phyloP scores from a whole-genome alignment of 2,113 vertebrate species.

The Halcyon malimbica region DNA sequence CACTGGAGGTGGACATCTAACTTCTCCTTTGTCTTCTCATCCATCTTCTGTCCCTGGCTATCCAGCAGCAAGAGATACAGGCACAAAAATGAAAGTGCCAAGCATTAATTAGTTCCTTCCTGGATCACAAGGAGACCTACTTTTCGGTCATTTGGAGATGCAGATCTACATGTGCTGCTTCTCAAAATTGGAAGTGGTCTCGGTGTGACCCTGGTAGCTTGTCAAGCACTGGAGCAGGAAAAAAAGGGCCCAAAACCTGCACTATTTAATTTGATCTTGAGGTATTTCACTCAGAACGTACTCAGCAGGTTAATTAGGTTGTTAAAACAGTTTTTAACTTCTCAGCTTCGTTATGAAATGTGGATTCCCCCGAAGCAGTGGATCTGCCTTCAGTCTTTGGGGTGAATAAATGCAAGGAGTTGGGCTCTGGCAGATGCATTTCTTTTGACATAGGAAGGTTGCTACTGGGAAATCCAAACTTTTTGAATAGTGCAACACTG shows the following conservation, averaged over 20 bases:
- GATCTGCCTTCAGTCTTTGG: not conserved
- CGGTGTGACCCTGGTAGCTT: not conserved
- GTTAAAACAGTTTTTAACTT: not conserved
- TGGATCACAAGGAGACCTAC: not conserved
- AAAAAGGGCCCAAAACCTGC: accelerated
- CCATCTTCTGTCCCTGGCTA: not conserved
- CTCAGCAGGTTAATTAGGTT: slow-evolving; percentile 4
- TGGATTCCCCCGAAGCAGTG: not conserved
- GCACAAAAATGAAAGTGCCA: not conserved
- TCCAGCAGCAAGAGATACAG: not conserved
- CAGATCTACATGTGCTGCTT: not conserved
- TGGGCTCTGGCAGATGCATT: not conserved
- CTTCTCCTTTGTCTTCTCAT: not conserved
- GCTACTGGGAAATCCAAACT: not conserved
- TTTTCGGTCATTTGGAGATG: not conserved
- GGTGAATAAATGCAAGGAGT: not conserved
- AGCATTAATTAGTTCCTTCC: not conserved
- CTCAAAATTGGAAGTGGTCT: not conserved
- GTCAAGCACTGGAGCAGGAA: not conserved
- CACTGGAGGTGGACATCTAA: not conserved
- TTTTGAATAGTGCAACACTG: not conserved
- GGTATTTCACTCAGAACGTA: not conserved
- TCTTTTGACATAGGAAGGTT: not conserved
- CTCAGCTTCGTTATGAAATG: not conserved
- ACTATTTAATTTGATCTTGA: not conserved